phyloP scores from a whole-genome alignment of 2,888 invertebrate species.

The Dryobota labecula region DNA sequence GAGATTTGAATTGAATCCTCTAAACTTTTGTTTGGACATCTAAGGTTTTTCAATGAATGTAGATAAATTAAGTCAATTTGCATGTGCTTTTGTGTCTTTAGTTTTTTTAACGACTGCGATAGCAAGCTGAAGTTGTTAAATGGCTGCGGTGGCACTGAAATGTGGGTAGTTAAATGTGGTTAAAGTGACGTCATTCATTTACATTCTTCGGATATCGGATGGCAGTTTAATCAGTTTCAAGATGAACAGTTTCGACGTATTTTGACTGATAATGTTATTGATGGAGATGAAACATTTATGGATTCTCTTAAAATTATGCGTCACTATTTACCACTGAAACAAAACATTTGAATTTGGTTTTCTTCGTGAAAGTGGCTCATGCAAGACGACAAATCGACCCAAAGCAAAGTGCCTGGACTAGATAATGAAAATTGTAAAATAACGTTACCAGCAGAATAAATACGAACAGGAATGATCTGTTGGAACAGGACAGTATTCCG shows the following conservation, averaged over 20 bases:
- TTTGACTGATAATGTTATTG: not conserved
- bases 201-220: not conserved
- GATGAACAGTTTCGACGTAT: no score
- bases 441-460: not conserved
- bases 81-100: slow-evolving; percentile 64
- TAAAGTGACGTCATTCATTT: slow-evolving; percentile 33
- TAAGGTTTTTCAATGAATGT: slow-evolving; percentile 76
- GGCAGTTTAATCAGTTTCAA: not conserved
- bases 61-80: slow-evolving; percentile 70
- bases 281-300: not conserved
- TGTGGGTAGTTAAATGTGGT: slow-evolving; percentile 38
- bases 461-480: not conserved
- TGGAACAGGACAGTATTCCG: not conserved
- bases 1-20: slow-evolving; percentile 86
- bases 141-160: slow-evolving; percentile 47
- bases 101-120: slow-evolving; percentile 57
- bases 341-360: not conserved
- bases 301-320: not conserved
- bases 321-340: not conserved
- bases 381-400: not conserved
- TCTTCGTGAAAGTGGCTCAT: not conserved
- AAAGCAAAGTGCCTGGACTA: not conserved
- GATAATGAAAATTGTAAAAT: no score
- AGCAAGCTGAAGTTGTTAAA: slow-evolving; percentile 57
- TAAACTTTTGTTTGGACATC: slow-evolving; percentile 78